These are phyloP conservation scores for Chaetoderma sp. DNA, from an alignment of 2,888 invertebrate species.

Conservation along the genomic window DNA sequence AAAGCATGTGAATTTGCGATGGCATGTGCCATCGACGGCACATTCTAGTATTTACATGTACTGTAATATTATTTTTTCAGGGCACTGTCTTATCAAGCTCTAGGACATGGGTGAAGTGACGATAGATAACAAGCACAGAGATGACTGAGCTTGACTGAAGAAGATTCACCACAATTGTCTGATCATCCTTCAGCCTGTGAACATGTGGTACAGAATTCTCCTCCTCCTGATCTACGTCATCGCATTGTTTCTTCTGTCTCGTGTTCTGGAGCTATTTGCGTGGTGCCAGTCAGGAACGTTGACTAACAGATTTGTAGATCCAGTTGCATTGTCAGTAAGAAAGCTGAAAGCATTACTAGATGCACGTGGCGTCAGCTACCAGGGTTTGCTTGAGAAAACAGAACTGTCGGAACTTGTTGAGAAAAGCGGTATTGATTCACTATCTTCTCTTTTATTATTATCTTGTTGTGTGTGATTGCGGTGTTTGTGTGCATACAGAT, in stretches of 20 bases:
- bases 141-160: no score
- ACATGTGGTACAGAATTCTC: constrained; percentile 66
- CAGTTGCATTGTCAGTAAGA: constrained; percentile 68
- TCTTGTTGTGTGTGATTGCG: background rate
- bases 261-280: constrained; percentile 66
- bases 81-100: no score
- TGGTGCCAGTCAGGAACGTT: constrained; percentile 66
- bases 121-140: no score
- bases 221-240: constrained; percentile 65
- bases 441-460: background rate
- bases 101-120: no score
- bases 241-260: constrained; percentile 66
- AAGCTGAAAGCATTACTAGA: constrained; percentile 69
- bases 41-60: no score
- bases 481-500: no score
- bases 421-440: constrained; percentile 61
- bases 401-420: constrained; percentile 68
- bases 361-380: constrained; percentile 69
- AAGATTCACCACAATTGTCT: no score
- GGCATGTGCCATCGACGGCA: no score
- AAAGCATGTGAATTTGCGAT: no score
- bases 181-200: no score
- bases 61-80: no score
- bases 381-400: constrained; percentile 67
- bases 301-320: constrained; percentile 65